Conservation (phyloP, 1,140 invertebrate species). For the Sycobia sp. region DNA sequence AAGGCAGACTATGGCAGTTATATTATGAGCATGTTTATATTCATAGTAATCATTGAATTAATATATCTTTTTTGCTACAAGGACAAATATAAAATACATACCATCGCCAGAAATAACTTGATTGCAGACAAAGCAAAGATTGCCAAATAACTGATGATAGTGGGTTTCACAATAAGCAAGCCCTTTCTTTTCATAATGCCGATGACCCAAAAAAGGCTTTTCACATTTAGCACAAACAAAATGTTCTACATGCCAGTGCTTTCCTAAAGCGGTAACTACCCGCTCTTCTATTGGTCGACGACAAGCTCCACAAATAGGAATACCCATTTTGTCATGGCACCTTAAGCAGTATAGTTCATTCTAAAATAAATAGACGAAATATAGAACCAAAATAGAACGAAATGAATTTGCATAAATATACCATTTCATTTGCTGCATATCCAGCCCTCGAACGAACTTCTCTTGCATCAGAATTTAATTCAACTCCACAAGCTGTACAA, state of each 20-base stretch:
- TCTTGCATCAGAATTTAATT: constrained; percentile 87
- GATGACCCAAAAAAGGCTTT: constrained; percentile 97
- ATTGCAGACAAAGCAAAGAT: constrained; percentile 98
- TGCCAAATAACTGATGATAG: constrained; percentile 98
- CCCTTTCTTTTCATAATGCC: constrained; percentile 99
- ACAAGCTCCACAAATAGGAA: constrained; percentile 96
- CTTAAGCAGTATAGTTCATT: constrained; percentile 96
- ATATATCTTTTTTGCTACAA: not conserved
- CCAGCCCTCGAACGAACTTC: constrained; percentile 91
- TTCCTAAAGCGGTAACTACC: constrained; percentile 95
- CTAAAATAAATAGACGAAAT: constrained; percentile 55
- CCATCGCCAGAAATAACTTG: constrained; percentile 97
- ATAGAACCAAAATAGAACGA: not conserved
- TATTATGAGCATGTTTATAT: no score
- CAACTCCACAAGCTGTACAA: constrained; percentile 87
- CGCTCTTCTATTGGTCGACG: constrained; percentile 94
- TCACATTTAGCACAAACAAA: constrained; percentile 99
- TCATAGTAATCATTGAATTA: no score
- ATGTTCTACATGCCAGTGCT: constrained; percentile 99
- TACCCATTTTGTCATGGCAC: constrained; percentile 99
- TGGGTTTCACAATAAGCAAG: constrained; percentile 99
- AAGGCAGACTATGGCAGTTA: no score
- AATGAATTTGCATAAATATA: constrained; percentile 41
- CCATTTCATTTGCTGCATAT: constrained; percentile 88
- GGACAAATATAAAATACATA: no score